These are phyloP conservation scores for Gisinianus flammeolus DNA, from an alignment of 2,888 invertebrate species.

Conservation along the genomic window DNA sequence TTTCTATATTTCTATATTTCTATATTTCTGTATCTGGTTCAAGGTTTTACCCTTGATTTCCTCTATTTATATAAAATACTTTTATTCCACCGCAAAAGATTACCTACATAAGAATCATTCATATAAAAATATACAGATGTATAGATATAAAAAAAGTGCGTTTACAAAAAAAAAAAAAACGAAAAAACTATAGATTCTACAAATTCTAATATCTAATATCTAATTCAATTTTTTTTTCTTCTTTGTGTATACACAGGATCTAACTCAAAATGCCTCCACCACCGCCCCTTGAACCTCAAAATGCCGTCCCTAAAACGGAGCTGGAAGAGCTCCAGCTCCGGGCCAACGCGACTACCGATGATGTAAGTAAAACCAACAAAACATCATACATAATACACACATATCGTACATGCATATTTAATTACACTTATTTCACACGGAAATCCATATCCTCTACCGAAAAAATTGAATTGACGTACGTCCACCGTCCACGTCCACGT, in stretches of 20 bases:
- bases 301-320: slow-evolving; percentile 59
- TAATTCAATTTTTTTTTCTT: not conserved
- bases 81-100: too few species aligned
- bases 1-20: too few species aligned
- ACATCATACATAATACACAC: not conserved
- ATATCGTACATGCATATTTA: too few species aligned
- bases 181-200: not conserved
- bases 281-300: slow-evolving; percentile 46
- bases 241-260: not conserved
- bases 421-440: too few species aligned
- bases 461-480: too few species aligned
- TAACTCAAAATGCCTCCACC: slow-evolving; percentile 52
- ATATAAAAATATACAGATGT: too few species aligned
- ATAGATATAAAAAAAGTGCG: too few species aligned
- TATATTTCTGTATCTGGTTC: too few species aligned
- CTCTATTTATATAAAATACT: too few species aligned
- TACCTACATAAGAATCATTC: too few species aligned
- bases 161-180: not conserved
- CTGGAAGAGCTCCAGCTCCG: slow-evolving; percentile 61
- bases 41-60: too few species aligned
- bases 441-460: not conserved
- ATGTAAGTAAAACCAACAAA: slow-evolving; percentile 54
- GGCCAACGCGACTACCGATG: slow-evolving; percentile 61
- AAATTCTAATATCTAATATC: not conserved
- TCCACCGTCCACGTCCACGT: too few species aligned